Percentiles rank a stretch among this genome's conserved stretches.
phyloP scores from a whole-genome alignment of 2,888 invertebrate genomes.

The Anticlea derivata region DNA sequence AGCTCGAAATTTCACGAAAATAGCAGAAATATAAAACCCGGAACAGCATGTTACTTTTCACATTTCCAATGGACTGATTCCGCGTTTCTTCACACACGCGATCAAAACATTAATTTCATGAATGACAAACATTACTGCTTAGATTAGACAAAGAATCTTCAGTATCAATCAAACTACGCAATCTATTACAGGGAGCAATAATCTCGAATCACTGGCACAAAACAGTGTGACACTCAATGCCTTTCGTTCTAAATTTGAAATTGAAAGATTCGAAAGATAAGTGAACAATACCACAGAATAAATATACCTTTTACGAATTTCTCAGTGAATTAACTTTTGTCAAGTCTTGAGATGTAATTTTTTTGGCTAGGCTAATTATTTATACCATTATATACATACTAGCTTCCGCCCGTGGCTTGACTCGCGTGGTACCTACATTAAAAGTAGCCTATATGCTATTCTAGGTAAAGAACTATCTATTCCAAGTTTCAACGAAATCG shows the following conservation, averaged over 20 bases:
- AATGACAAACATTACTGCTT: slow-evolving; percentile 1
- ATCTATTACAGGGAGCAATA: slow-evolving; percentile 3
- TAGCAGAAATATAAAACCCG: slow-evolving; percentile 3
- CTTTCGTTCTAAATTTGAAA: slow-evolving; percentile 58
- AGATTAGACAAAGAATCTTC: not conserved
- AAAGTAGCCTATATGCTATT: too few relatives aligned
- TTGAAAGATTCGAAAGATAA: slow-evolving; percentile 52
- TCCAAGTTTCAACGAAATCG: too few relatives aligned
- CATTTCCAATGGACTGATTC: slow-evolving; percentile 20
- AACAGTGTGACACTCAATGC: slow-evolving; percentile 50
- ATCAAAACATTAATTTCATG: not conserved
- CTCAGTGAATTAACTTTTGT: slow-evolving; percentile 39
- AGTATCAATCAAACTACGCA: slow-evolving; percentile 12
- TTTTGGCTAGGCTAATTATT: slow-evolving; percentile 4
- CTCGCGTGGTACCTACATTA: too few relatives aligned
- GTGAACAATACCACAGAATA: slow-evolving; percentile 41
- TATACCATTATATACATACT: too few relatives aligned
- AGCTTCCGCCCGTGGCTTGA: too few relatives aligned
- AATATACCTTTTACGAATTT: too few relatives aligned
- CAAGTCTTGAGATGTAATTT: not conserved
- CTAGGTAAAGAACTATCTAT: too few relatives aligned
- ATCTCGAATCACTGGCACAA: slow-evolving; percentile 30
- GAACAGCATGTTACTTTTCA: slow-evolving; percentile 10
- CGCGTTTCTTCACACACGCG: slow-evolving; percentile 20
- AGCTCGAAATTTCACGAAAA: too few relatives aligned